Conservation (phyloP, 2,797 vertebrate genomes). For the Acanthornis magna region DNA sequence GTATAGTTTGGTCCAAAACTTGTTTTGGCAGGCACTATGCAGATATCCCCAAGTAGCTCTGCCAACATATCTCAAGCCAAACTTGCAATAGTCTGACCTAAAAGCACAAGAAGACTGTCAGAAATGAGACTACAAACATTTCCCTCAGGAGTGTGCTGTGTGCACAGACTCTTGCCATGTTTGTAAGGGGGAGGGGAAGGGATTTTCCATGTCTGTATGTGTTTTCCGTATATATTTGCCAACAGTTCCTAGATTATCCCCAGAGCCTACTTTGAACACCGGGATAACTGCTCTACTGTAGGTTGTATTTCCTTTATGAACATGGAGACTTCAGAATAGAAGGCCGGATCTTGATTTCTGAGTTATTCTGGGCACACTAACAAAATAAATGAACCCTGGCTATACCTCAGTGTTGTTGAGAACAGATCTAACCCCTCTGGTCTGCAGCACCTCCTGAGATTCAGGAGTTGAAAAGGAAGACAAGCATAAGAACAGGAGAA, state of each 20-base stretch:
- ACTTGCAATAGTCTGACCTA: constrained; percentile 41
- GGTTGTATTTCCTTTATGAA: constrained; percentile 42
- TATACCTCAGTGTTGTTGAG: neutral
- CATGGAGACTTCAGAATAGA: constrained; percentile 1
- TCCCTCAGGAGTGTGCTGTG: neutral
- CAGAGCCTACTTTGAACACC: constrained; percentile 26
- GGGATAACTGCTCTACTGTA: constrained; percentile 33
- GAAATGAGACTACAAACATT: constrained; percentile 56
- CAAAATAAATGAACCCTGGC: constrained; percentile 30
- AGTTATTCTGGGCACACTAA: constrained; percentile 42
- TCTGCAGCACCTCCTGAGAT: neutral
- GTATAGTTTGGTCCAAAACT: neutral
- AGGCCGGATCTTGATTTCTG: neutral
- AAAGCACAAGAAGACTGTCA: constrained; percentile 56
- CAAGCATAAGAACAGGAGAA: neutral
- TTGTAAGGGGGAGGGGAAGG: constrained; percentile 41
- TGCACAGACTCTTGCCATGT: constrained; percentile 36
- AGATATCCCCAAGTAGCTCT: constrained; percentile 7
- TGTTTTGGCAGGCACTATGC: neutral
- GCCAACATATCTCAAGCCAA: constrained; percentile 41
- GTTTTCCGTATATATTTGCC: constrained; percentile 57
- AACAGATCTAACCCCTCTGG: neutral
- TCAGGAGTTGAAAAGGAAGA: neutral
- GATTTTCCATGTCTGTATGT: constrained; percentile 57
- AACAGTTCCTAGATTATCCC: constrained; percentile 51